Conservation (phyloP, 2,888 invertebrate species). For the Xanthia togata region DNA sequence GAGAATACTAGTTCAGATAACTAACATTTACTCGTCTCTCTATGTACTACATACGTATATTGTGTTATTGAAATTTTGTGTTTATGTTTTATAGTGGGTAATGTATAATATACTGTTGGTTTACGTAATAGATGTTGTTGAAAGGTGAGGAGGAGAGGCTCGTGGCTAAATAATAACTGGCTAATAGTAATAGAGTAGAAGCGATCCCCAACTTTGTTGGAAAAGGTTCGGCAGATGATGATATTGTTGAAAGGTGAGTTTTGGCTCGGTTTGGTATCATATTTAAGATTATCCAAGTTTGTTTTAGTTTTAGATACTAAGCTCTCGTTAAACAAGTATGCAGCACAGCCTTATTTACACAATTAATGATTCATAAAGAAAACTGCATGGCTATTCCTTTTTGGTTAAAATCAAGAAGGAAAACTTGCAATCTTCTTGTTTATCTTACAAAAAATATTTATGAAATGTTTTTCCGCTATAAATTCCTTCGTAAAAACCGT, state of each 20-base stretch:
- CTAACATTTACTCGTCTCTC: conserved; percentile 66
- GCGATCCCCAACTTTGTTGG: background rate
- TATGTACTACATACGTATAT: conserved; percentile 13
- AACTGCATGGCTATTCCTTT: background rate
- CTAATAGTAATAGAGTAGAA: background rate
- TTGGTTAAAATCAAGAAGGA: background rate
- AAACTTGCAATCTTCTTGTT: conserved; percentile 21
- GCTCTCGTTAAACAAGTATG: background rate
- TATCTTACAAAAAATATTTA: conserved; percentile 52
- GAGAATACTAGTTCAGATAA: conserved; percentile 72
- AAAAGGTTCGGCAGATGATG: background rate
- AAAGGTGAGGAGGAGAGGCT: background rate
- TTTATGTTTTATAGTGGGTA: background rate
- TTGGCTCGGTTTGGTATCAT: background rate
- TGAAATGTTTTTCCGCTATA: conserved; percentile 54
- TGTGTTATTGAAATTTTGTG: conserved; percentile 47
- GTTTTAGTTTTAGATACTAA: too few relatives aligned
- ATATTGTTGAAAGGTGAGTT: background rate
- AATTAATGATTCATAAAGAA: background rate
- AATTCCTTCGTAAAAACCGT: conserved; percentile 63
- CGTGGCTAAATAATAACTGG: background rate
- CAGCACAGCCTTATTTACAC: background rate
- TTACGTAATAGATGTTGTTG: background rate
- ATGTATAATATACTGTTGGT: background rate
- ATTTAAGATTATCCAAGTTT: background rate